Base-by-base conservation (phyloP, 2,888 invertebrate species). In the Acleris emargana region DNA sequence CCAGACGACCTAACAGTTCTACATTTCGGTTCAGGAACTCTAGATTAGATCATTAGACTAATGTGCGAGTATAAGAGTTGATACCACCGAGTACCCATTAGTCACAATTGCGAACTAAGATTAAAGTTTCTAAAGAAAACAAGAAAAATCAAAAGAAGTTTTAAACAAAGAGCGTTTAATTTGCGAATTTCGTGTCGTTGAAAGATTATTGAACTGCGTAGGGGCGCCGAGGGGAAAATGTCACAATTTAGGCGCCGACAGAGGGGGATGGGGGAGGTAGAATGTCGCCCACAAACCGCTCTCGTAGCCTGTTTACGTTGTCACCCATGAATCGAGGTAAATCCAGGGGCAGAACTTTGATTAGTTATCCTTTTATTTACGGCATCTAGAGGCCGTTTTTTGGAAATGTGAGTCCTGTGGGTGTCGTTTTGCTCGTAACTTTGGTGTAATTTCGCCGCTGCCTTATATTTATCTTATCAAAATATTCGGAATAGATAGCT, bases 171-270 rank as follows among this genome's bases (percentile, higher is more conserved):
- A 70, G 71, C 75, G 73, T 79, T 82, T 80, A 81, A 83, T 85
- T 83, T 80, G 73, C 68, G 75, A 82, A 82, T 81, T 82, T 82
- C 73, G 70, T 79, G 74, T 74, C 76, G 76, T 79, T 77, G 72
- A 81, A 81, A 81, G 82, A 85, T 83, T 86, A 86, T 84, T 86
- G 84, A 87, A 86, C 83, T 83, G 82, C 73, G 73, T 82, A 80
- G 79, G 76, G 78, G 79, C 73, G 78, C 78, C 73, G 81, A 86
- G 82, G 83, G 81, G 86, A 86, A 88, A 89, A 88, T 86, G 86
- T 87, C 85, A 85, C 86, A 83, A 87, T 87, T 84, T 81, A 85
- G 80, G 80, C 76, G 77, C 73, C 74, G 72, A 71, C 58, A 59
- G 60, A 67, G 69, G 74, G 71, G 73, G 71, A 69, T 67, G 68